Conservation (phyloP, 2,888 invertebrate species). For the Cordilura impudica region DNA sequence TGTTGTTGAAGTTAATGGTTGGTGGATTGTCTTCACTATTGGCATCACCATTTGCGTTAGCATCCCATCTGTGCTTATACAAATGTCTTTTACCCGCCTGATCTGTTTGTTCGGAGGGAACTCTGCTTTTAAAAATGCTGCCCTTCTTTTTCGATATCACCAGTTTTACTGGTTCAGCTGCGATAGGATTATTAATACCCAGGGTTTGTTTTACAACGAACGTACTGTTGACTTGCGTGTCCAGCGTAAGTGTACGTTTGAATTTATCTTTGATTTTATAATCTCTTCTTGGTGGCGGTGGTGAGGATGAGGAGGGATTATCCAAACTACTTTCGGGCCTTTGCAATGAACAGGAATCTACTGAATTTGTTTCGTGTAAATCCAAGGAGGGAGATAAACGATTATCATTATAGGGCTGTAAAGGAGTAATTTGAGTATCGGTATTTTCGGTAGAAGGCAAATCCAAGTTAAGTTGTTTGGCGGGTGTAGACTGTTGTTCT, state of each 20-base stretch:
- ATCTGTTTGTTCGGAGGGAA: constrained; percentile 76
- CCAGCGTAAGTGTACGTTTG: constrained; percentile 75
- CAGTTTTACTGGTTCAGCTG: constrained; percentile 80
- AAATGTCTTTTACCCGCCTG: constrained; percentile 84
- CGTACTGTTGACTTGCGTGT: constrained; percentile 69
- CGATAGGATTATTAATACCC: constrained; percentile 72
- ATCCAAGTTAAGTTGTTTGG: constrained; percentile 66
- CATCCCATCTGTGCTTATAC: constrained; percentile 94
- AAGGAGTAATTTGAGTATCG: constrained; percentile 60
- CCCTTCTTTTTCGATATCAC: constrained; percentile 91
- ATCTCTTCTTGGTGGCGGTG: constrained; percentile 73
- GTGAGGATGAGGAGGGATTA: constrained; percentile 68
- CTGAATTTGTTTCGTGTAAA: constrained; percentile 64
- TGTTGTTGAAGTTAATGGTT: constrained; percentile 57
- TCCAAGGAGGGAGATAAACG: constrained; percentile 62
- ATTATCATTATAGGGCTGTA: constrained; percentile 48
- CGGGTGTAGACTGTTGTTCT: constrained; percentile 64
- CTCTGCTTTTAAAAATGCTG: constrained; percentile 92
- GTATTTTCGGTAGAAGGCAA: constrained; percentile 53
- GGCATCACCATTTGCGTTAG: constrained; percentile 80
- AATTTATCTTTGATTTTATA: constrained; percentile 77
- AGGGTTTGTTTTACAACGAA: constrained; percentile 63
- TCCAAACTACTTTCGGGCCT: constrained; percentile 61
- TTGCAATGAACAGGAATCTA: constrained; percentile 66
- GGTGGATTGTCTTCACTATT: constrained; percentile 66